Conservation (phyloP, 2,113 vertebrate genomes). For the Labrus mixtus region DNA sequence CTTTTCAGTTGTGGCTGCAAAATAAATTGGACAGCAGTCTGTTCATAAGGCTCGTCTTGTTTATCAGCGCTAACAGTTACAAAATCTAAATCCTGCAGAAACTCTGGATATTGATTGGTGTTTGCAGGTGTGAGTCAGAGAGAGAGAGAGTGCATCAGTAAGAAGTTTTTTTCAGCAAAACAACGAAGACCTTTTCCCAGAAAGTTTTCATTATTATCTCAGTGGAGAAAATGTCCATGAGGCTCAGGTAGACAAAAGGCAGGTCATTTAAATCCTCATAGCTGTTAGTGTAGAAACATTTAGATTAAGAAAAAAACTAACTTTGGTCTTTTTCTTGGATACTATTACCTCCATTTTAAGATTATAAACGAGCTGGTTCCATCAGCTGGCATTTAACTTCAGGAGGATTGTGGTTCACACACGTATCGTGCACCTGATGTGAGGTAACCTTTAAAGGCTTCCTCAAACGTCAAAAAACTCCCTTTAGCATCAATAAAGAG, state of each 20-base stretch:
- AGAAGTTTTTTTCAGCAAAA: neutral
- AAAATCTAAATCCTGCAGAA: slow-evolving; percentile 1
- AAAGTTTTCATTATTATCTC: neutral
- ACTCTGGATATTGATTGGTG: slow-evolving; percentile 21
- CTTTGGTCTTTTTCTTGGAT: neutral
- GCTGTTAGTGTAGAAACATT: neutral
- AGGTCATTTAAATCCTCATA: slow-evolving; percentile 35
- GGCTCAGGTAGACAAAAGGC: neutral
- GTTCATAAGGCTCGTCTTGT: slow-evolving; percentile 17
- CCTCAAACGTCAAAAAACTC: slow-evolving; percentile 14
- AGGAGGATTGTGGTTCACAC: neutral
- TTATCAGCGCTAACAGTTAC: neutral
- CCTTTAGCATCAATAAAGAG: slow-evolving; percentile 2
- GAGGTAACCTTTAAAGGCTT: neutral
- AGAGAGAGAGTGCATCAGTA: neutral
- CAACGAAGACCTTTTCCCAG: neutral
- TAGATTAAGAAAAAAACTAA: neutral
- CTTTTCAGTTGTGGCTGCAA: neutral
- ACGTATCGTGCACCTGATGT: neutral
- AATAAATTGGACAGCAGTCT: slow-evolving; percentile 6
- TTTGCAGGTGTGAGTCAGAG: slow-evolving; percentile 14
- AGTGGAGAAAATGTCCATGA: no score
- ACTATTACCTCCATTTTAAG: neutral
- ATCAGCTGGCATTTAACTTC: neutral
- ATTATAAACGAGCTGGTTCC: neutral